Percentiles rank a stretch among this genome's conserved stretches.
phyloP scores from a whole-genome alignment of 2,113 vertebrate genomes.

The Onychorhynchus coronatus region DNA sequence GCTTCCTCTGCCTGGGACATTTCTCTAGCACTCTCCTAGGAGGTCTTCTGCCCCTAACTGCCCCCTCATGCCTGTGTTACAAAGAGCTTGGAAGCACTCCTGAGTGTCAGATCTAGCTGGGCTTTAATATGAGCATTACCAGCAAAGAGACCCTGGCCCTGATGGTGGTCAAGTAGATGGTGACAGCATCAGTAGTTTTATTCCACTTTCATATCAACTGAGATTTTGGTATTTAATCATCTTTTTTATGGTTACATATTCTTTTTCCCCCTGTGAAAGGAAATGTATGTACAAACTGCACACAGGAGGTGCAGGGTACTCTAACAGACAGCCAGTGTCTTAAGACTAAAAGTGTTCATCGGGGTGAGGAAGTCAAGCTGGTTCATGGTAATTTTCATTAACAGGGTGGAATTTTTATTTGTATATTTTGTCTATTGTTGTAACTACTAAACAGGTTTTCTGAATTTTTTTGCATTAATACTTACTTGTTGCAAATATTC shows the following conservation, averaged over 20 bases:
- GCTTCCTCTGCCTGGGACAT: neutral
- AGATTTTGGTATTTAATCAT: neutral
- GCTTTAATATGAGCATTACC: neutral
- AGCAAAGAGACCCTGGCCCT: neutral
- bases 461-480: neutral
- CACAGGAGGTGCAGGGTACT: neutral
- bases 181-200: neutral
- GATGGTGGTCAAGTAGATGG: neutral
- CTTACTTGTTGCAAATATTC: neutral
- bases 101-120: neutral
- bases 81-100: neutral
- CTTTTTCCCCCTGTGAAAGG: neutral
- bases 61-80: neutral
- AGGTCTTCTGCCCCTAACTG: constrained; percentile 21
- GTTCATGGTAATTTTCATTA: neutral
- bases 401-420: neutral
- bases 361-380: neutral
- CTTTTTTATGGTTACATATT: neutral
- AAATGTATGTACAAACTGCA: neutral
- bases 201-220: neutral
- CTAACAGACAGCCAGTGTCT: neutral
- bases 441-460: neutral
- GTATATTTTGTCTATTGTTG: neutral
- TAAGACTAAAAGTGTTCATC: neutral
- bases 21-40: constrained; percentile 13